Percentiles rank a stretch among this genome's conserved stretches.
phyloP scores from a whole-genome alignment of 2,888 invertebrate species.

The Nineta flava region DNA sequence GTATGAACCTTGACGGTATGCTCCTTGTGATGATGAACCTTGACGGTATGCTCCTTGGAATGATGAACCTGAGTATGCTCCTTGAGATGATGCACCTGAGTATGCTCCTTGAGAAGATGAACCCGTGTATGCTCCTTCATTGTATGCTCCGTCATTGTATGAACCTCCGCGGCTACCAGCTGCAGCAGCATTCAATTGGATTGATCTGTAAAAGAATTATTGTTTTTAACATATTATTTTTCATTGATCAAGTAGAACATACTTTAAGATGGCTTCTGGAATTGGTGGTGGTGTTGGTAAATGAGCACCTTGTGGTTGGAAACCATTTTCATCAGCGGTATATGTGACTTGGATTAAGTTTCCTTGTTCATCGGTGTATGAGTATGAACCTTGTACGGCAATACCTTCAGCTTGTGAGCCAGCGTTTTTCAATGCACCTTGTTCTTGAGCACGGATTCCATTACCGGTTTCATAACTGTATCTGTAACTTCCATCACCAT shows the following conservation, averaged over 20 bases:
- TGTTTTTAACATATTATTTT: background rate
- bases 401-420: constrained; percentile 42
- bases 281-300: constrained; percentile 25
- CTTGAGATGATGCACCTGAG: background rate
- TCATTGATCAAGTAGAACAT: constrained; percentile 18
- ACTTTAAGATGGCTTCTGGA: constrained; percentile 24
- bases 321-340: constrained; percentile 41
- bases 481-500: constrained; percentile 31
- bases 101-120: background rate
- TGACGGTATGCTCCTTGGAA: background rate
- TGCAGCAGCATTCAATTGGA: constrained; percentile 34
- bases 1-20: background rate
- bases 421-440: constrained; percentile 54
- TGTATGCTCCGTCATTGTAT: constrained; percentile 10
- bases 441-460: constrained; percentile 57
- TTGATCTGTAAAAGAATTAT: constrained; percentile 23
- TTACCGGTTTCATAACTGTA: constrained; percentile 61
- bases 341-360: constrained; percentile 44
- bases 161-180: constrained; percentile 12
- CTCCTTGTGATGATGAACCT: background rate
- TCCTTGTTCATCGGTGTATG: constrained; percentile 46
- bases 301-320: constrained; percentile 27
- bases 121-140: background rate
- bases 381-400: constrained; percentile 42
- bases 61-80: background rate